phyloP scores from a whole-genome alignment of 2,113 vertebrate species.

The Tragulus kanchil region DNA sequence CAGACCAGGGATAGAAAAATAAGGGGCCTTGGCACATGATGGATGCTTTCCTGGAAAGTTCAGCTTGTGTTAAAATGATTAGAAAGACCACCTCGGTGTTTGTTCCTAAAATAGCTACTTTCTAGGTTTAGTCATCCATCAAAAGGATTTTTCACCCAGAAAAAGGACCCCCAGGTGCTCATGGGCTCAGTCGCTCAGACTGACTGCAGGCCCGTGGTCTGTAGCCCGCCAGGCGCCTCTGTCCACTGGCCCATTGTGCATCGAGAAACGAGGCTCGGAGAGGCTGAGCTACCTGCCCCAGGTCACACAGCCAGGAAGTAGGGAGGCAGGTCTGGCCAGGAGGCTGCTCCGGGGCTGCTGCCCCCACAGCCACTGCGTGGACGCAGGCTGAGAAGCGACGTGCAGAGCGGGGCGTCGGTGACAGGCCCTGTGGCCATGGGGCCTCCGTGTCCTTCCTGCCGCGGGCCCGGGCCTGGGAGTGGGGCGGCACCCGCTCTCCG shows the following conservation, averaged over 20 bases:
- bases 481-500: fast-evolving
- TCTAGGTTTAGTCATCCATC: background rate
- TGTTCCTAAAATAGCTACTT: background rate
- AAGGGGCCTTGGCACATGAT: too few species aligned
- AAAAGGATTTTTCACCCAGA: background rate
- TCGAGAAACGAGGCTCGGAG: background rate
- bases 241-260: background rate
- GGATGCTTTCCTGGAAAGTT: background rate
- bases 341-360: background rate
- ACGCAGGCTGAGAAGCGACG: background rate
- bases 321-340: background rate
- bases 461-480: background rate
- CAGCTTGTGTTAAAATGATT: background rate
- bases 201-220: background rate
- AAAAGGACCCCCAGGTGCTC: background rate
- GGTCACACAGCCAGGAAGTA: background rate
- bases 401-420: fast-evolving
- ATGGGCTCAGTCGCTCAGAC: background rate
- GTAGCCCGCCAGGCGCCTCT: background rate
- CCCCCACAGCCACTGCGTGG: fast-evolving
- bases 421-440: fast-evolving
- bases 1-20: fast-evolving
- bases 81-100: background rate
- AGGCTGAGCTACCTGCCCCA: background rate
- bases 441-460: fast-evolving